phyloP scores from a whole-genome alignment of 2,797 vertebrate genomes.

The Arctocebus calabarensis region DNA sequence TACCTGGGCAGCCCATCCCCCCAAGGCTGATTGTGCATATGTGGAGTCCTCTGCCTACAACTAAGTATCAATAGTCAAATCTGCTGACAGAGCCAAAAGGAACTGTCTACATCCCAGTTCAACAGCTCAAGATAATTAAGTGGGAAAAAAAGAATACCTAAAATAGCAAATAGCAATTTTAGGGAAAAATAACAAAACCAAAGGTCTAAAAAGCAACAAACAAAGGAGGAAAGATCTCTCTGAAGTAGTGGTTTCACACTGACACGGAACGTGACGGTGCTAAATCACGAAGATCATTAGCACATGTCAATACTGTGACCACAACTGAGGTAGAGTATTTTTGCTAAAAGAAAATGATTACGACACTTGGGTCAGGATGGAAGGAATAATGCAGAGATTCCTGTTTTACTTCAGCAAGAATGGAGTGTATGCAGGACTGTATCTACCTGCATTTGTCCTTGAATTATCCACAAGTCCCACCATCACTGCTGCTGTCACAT shows the following conservation, averaged over 20 bases:
- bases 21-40: neutral
- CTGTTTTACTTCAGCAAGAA: neutral
- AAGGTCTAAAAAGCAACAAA: neutral
- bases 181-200: neutral
- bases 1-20: neutral
- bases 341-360: neutral
- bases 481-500: neutral
- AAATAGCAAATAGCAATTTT: neutral
- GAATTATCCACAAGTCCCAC: no score
- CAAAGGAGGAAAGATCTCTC: neutral
- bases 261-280: neutral
- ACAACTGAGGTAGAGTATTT: neutral
- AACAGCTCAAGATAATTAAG: neutral
- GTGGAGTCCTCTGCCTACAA: neutral
- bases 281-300: neutral
- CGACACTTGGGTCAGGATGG: neutral
- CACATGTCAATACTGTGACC: neutral
- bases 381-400: neutral
- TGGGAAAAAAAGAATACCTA: neutral
- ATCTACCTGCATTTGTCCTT: neutral
- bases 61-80: neutral
- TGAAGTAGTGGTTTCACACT: neutral
- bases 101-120: neutral
- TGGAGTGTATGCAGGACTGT: neutral
- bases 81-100: neutral